Percentiles rank a stretch among this genome's conserved stretches.
These are phyloP conservation scores for Corydoras sp. DNA, from an alignment of 2,113 vertebrate species.

Conservation along the genomic window DNA sequence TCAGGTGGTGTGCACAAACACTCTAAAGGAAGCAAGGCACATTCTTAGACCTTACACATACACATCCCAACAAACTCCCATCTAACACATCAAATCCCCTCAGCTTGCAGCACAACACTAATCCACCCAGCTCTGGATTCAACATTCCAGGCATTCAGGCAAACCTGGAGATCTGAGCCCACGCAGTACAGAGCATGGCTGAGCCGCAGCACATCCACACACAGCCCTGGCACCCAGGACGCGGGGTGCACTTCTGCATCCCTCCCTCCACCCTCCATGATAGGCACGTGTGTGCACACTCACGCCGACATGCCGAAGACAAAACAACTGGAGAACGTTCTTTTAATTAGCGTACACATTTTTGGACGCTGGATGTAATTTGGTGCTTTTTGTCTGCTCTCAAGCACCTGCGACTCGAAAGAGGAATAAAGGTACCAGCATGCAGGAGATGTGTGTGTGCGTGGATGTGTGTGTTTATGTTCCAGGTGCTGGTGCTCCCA, in stretches of 20 bases:
- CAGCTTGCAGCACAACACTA: background rate
- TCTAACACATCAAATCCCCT: background rate
- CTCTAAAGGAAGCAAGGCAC: no score
- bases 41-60: no score
- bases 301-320: conserved; percentile 11
- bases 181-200: background rate
- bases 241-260: background rate
- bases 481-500: conserved; percentile 44
- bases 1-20: no score
- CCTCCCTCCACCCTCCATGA: background rate
- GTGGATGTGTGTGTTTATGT: conserved; percentile 15
- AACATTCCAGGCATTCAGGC: background rate
- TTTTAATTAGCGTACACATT: conserved; percentile 35
- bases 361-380: conserved; percentile 26
- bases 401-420: conserved; percentile 43
- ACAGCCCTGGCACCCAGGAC: no score
- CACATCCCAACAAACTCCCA: no score
- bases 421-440: conserved; percentile 50
- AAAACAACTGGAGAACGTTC: conserved; percentile 36
- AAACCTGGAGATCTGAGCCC: background rate
- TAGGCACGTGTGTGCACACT: background rate
- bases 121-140: background rate
- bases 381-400: conserved; percentile 24
- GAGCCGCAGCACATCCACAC: background rate
- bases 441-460: conserved; percentile 24